Evolutionary conservation across 2,113 vertebrate species (phyloP), one percentile per base, ranked within the genome.

Genomic region (Vicugna pacos): DNA sequence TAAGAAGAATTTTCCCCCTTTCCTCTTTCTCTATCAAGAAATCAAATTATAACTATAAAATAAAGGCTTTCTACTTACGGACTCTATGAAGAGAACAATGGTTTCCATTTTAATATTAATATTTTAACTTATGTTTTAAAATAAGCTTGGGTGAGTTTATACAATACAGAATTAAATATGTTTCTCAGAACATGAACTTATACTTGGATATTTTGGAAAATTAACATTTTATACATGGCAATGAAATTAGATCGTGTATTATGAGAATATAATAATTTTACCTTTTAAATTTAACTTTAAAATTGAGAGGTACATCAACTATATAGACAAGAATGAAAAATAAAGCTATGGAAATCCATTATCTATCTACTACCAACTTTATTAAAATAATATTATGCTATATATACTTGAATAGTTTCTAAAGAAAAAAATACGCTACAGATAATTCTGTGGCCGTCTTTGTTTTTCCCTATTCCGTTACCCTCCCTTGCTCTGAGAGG

Each of bases 1-100:
- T 97, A 87, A 89, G 77, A 97, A 97, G 89, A 95, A 70, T 97
- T 93, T 94, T 22, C 30, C 32, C 32, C 30, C 73, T 96, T 96
- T 67, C 46, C 26, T 80, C 58, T 87, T 95, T 96, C 65, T 93
- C 60, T 89, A 90, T 96, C 56, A 72, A 87, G 79, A 97, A 96
- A 94, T 96, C 90, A 95, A 95, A 93, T 89, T 86, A 86, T 80
- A 93, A 84, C 75, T 48, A 83, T 93, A 87, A 91, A 95, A 94
- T 16, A 86, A 94, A 94, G 50, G 24, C 15, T 76, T 91, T 93
- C 72, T 95, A 26, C 42, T 62, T 89, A 64, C 70, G 22, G 35
- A 65, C 20, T 93, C 86, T 94, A 72, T 67, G 75, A 92, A 77
- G 50, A 95, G 91, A 89, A 83, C 32, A 89, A 38, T 80, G 42